Conservation (phyloP, 2,797 vertebrate species). For the Merluccius polli region DNA sequence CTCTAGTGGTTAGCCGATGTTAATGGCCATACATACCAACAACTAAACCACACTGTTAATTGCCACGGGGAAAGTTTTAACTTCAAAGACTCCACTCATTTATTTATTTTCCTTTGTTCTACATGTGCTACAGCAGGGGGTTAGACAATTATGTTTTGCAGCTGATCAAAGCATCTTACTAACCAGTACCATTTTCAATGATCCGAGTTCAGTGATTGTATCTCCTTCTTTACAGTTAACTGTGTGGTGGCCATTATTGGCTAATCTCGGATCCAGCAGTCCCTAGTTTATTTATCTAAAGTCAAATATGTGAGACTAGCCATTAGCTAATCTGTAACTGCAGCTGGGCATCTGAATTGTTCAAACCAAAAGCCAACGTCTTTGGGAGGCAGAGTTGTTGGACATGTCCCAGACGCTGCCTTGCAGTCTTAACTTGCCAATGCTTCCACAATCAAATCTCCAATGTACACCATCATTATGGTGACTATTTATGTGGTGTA, state of each 20-base stretch:
- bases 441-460: conserved; percentile 35
- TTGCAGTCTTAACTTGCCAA: conserved; percentile 32
- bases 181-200: neutral
- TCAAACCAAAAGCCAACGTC: neutral
- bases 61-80: conserved; percentile 36
- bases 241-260: neutral
- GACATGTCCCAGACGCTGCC: conserved; percentile 22
- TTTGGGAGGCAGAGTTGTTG: neutral
- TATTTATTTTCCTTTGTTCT: neutral
- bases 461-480: conserved; percentile 57
- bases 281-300: neutral
- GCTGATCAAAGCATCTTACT: neutral
- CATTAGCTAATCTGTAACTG: neutral
- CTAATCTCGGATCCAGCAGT: neutral
- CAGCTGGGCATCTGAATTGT: neutral
- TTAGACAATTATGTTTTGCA: neutral
- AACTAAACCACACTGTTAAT: conserved; percentile 42
- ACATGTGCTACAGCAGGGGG: neutral
- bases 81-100: conserved; percentile 5
- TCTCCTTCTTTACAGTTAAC: neutral
- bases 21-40: conserved; percentile 41
- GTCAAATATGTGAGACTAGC: neutral
- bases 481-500: conserved; percentile 54
- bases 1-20: conserved; percentile 24
- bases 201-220: neutral